Conservation (phyloP, 2,888 invertebrate species). For the Cryptops parisi region DNA sequence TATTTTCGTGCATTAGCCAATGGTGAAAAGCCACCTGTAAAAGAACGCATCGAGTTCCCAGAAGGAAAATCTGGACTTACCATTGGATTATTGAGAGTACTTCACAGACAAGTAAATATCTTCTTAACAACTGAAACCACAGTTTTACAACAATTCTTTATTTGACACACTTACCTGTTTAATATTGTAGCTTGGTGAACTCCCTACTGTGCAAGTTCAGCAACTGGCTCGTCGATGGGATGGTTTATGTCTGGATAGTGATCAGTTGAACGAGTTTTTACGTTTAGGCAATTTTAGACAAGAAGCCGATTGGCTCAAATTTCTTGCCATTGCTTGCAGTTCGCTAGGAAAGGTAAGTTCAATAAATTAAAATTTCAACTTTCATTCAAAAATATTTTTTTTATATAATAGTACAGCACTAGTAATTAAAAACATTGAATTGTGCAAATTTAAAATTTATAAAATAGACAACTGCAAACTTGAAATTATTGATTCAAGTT, state of each 20-base stretch:
- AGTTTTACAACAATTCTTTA: background rate
- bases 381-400: no score
- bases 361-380: background rate
- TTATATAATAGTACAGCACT: background rate
- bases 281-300: constrained; percentile 53
- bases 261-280: constrained; percentile 50
- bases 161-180: background rate
- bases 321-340: constrained; percentile 59
- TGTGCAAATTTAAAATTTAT: no score
- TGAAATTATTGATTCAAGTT: no score
- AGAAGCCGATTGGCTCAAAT: constrained; percentile 53
- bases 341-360: constrained; percentile 22
- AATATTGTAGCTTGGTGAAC: constrained; percentile 13
- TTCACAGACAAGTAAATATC: constrained; percentile 52
- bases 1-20: constrained; percentile 59
- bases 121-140: background rate
- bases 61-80: constrained; percentile 58
- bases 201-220: constrained; percentile 11
- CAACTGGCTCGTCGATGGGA: constrained; percentile 27
- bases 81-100: constrained; percentile 58
- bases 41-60: constrained; percentile 53
- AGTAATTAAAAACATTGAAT: no score
- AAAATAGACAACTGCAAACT: no score
- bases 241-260: constrained; percentile 35
- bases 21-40: constrained; percentile 64